These are phyloP conservation scores for Lithobates pipiens DNA, from an alignment of 2,797 vertebrate genomes.

Conservation along the genomic window DNA sequence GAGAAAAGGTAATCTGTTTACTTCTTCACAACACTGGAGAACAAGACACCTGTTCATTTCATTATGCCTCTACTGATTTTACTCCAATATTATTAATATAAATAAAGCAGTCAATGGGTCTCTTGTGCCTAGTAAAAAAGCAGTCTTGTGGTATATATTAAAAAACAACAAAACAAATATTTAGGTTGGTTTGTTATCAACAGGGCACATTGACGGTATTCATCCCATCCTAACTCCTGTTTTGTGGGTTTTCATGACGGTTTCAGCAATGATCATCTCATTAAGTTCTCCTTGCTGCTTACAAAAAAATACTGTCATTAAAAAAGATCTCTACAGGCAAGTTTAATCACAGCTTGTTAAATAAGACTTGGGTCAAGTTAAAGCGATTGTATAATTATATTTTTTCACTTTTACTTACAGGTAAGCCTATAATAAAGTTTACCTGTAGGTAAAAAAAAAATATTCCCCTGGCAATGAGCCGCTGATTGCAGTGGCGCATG, in stretches of 20 bases:
- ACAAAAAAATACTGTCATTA: no score
- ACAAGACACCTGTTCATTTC: conserved; percentile 54
- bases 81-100: conserved; percentile 56
- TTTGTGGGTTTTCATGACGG: background rate
- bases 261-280: background rate
- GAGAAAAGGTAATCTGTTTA: conserved; percentile 53
- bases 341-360: no score
- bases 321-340: no score
- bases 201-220: conserved; percentile 31
- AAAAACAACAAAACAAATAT: conserved; percentile 55
- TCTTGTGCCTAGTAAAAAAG: conserved; percentile 37
- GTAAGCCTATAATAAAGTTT: no score
- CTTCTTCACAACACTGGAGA: conserved; percentile 20
- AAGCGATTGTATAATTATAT: no score
- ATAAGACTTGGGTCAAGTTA: no score
- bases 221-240: background rate
- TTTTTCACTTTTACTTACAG: no score
- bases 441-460: no score
- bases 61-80: conserved; percentile 33
- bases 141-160: conserved; percentile 40
- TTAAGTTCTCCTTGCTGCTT: background rate
- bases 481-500: no score
- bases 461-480: no score
- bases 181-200: conserved; percentile 50
- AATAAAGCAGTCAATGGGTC: conserved; percentile 44